A percentile compares a stretch with the other conserved stretches of the same genome.
Evolutionary conservation across 2,797 vertebrate species (phyloP).

Genomic region (Oreochromis grahami): DNA sequence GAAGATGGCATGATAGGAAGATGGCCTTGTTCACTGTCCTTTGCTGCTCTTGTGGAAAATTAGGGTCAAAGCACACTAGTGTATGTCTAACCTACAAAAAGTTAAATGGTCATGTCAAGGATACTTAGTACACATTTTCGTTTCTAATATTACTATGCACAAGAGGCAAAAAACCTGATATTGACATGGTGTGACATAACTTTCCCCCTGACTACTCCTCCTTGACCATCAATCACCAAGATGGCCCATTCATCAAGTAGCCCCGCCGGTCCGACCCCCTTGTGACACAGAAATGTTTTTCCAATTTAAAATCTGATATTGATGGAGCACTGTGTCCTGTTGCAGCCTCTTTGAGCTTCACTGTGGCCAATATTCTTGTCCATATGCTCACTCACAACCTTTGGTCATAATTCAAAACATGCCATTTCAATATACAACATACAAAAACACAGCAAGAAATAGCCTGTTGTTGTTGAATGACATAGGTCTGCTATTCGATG

Average conservation of each 20-base stretch:
- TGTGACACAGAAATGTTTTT: slow-evolving; percentile 66
- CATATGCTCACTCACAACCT: slow-evolving; percentile 4
- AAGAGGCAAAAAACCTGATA: slow-evolving; percentile 45
- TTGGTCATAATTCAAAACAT: slow-evolving; percentile 29
- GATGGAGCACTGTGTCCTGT: slow-evolving; percentile 60
- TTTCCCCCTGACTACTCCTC: slow-evolving; percentile 50
- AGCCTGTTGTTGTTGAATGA: neutral
- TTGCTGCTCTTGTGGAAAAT: neutral
- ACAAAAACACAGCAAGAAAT: neutral
- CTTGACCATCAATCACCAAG: slow-evolving; percentile 67
- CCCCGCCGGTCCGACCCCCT: slow-evolving; percentile 42
- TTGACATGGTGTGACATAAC: slow-evolving; percentile 58
- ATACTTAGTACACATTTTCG: slow-evolving; percentile 17
- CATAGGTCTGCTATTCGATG: neutral
- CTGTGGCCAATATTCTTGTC: slow-evolving; percentile 31
- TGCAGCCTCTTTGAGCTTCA: slow-evolving; percentile 39
- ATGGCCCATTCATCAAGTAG: slow-evolving; percentile 66
- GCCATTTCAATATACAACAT: slow-evolving; percentile 7
- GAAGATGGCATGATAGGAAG: neutral
- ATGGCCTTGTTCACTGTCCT: neutral
- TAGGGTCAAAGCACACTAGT: neutral
- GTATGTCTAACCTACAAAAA: neutral
- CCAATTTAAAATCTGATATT: slow-evolving; percentile 76
- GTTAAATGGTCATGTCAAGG: slow-evolving; percentile 26
- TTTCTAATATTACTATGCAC: slow-evolving; percentile 25